These are phyloP conservation scores for Mandrillus leucophaeus DNA, from an alignment of 2,113 vertebrate species.

Conservation along the genomic window DNA sequence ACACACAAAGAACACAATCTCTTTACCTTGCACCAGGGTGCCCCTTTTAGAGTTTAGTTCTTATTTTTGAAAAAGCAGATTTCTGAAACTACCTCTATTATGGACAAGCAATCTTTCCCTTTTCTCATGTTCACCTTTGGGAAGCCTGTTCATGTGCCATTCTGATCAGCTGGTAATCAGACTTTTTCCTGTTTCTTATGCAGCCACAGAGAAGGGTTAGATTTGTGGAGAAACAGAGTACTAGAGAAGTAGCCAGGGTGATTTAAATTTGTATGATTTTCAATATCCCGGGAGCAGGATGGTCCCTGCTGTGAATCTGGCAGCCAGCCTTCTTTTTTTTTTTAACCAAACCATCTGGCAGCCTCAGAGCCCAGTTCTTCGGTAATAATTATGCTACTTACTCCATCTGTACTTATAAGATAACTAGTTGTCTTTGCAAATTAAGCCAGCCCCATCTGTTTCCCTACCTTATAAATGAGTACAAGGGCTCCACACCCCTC, in stretches of 20 bases:
- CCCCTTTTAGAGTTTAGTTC: background rate
- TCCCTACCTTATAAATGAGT: slow-evolving; percentile 46
- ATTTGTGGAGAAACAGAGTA: background rate
- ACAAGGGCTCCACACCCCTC: background rate
- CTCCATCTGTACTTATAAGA: slow-evolving; percentile 60
- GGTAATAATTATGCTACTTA: slow-evolving; percentile 63
- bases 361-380: background rate
- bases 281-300: background rate
- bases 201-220: background rate
- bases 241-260: background rate
- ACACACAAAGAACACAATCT: background rate
- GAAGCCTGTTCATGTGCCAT: background rate
- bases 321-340: background rate
- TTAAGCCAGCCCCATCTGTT: slow-evolving; percentile 15
- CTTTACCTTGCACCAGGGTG: background rate
- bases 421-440: slow-evolving; percentile 46
- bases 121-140: background rate
- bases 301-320: slow-evolving; percentile 27
- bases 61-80: background rate
- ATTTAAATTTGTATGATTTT: background rate
- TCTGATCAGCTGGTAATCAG: background rate
- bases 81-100: background rate
- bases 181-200: accelerated
- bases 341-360: slow-evolving; percentile 56
- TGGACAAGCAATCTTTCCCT: background rate